phyloP scores from a whole-genome alignment of 2,888 invertebrate genomes.

The Bellardia pandia region DNA sequence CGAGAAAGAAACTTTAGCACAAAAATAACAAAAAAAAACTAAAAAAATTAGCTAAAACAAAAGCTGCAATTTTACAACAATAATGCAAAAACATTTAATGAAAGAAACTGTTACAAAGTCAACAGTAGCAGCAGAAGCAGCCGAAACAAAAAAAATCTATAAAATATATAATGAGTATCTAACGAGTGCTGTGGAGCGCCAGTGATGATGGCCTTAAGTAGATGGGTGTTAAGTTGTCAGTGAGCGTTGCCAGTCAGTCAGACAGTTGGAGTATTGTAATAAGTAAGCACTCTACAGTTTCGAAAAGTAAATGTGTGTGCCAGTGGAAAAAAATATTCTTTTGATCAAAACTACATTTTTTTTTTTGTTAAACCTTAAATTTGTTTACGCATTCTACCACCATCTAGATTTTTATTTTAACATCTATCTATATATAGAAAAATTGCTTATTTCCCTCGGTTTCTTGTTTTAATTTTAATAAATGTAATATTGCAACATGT shows the following conservation, averaged over 20 bases:
- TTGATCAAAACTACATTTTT: too few species aligned
- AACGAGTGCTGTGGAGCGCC: constrained; percentile 41
- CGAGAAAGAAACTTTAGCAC: constrained; percentile 31
- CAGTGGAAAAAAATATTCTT: too few species aligned
- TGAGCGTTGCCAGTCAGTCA: constrained; percentile 3
- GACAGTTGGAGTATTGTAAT: neutral
- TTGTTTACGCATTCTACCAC: too few species aligned
- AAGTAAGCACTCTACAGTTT: neutral
- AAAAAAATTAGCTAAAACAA: constrained; percentile 29
- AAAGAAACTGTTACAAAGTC: constrained; percentile 52
- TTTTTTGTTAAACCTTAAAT: too few species aligned
- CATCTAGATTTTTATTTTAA: too few species aligned
- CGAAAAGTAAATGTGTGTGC: too few species aligned
- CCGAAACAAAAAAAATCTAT: constrained; percentile 3
- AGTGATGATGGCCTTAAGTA: constrained; percentile 27
- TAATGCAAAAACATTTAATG: constrained; percentile 39
- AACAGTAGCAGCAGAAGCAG: constrained; percentile 27
- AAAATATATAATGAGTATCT: constrained; percentile 44
- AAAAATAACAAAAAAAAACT: constrained; percentile 27
- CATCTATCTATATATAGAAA: too few species aligned
- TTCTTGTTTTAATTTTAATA: too few species aligned
- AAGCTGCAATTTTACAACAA: constrained; percentile 30
- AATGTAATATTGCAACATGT: too few species aligned
- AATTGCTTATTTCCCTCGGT: too few species aligned
- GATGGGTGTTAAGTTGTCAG: constrained; percentile 40